Evolutionary conservation across 2,797 vertebrate genomes (phyloP), one percentile per base, ranked within the genome.

Genomic region (Poeciliopsis turneri): DNA sequence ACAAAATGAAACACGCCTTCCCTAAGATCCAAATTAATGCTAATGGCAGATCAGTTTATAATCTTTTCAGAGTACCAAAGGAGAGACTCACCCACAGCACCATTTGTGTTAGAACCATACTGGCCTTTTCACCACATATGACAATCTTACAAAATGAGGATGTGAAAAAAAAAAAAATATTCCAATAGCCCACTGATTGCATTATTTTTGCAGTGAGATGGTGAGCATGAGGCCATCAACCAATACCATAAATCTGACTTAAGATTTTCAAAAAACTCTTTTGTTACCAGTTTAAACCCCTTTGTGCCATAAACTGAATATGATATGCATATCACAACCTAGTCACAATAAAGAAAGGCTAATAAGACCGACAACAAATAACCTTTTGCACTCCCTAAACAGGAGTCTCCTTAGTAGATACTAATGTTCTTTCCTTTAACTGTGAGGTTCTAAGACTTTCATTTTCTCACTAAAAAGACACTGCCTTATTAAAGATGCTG

Each of bases 361-460:
- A 94, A 88, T 82, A 80, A 91, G 86, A 87, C 89, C 86, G 85
- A 82, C 91, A 95, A 96, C 95, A 93, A 94, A 95, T 94, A 94
- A 91, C 89, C 94, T 94, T 93, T 94, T 87, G 72, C 83, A 84
- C 83, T 92, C 89, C 91, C 87, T 93, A 93, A 94, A 94, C 90
- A 87, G 86, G 83, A 85, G 78, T 84, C 75, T 80, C 84, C 82
- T 89, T 88, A 81, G 73, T 84, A 88, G 86, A 87, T 84, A 71
- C 68, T 80, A 79, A 87, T 75, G 53, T 84, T 90, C 88, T 94
- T 94, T 93, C 73, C 84, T 86, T 89, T 85, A 87, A 59, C 93
- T 51, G 91, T 86, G 82, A 90, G 92, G 86, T 76, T 79, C 90
- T 49, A 20, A 72, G 53, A 82, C 87, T 85, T 88, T 93, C 82